Base-by-base conservation (phyloP, 2,797 vertebrate species). In the Aulostomus chinensis region DNA sequence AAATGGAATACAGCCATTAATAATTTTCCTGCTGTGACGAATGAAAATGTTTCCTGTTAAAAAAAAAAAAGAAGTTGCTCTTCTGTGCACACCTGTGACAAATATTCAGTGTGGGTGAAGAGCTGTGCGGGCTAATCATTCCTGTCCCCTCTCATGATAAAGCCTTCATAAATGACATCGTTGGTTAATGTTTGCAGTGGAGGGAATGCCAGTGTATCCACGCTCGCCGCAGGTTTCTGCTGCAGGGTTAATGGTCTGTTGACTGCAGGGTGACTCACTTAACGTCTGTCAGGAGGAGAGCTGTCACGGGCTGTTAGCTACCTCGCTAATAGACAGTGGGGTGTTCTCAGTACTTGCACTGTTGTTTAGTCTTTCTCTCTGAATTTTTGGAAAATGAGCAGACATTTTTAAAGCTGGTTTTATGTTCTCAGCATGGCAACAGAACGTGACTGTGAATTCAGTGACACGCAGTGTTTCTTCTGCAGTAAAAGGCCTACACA, bases 121-220 rank as follows among this genome's bases (percentile, higher is more conserved):
- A 14, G 1, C 13, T n/a, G 33, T 34, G 40, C 4, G 25, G 1
- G 32, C 24, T 34, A 34, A 55, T 55, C 22, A n/a, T 56, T 38
- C 22, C 31, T 17, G 4, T 31, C 8, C 8, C 7, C 7, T 1
- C 2, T 31, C 17, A 15, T 20, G 18, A 48, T 37, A 18, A 15
- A 37, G 36, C 17, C 1, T 12, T 16, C 15, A 3, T 5, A n/a
- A 55, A 45, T 69, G 8, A 55, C 40, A 33, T 46, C 39, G 56
- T 21, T 16, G 29, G 69, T 76, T 61, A 69, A 80, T 72, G 55
- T 80, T 64, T 76, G 54, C 17, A 9, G 21, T 2, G 25, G 6
- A 5, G 47, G 37, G 43, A 57, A 37, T 53, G 7, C 24, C 34
- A 5, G 6, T 4, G 4, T 18, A 22, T 34, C 17, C 6, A 6